phyloP scores from a whole-genome alignment of 2,888 invertebrate genomes.

The Chrysotoxum bicinctum region DNA sequence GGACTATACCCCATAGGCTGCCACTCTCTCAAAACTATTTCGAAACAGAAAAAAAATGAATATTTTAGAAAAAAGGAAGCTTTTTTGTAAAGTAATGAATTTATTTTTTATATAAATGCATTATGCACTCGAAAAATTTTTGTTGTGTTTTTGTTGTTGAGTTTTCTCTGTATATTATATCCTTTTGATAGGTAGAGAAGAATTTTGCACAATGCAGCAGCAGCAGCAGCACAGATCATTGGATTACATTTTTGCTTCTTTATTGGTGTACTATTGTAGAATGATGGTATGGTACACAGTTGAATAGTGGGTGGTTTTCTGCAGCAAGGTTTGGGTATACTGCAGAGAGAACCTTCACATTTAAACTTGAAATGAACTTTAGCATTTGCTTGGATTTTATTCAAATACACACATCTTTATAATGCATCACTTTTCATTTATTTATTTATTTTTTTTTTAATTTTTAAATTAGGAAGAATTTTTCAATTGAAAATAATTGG shows the following conservation, averaged over 20 bases:
- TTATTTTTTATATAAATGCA: constrained; percentile 13
- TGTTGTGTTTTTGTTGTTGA: constrained; percentile 7
- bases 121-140: constrained; percentile 31
- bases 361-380: constrained; percentile 61
- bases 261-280: constrained; percentile 40
- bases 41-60: constrained; percentile 14
- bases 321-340: constrained; percentile 36
- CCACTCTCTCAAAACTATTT: constrained; percentile 34
- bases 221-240: constrained; percentile 59
- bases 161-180: constrained; percentile 48
- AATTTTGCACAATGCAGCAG: constrained; percentile 60
- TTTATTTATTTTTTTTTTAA: neutral
- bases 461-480: neutral
- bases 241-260: constrained; percentile 56
- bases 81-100: constrained; percentile 56
- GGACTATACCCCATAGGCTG: constrained; percentile 5
- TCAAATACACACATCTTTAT: constrained; percentile 36
- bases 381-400: constrained; percentile 49
- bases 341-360: constrained; percentile 63
- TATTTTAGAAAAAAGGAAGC: constrained; percentile 31
- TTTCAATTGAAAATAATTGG: neutral
- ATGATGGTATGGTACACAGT: constrained; percentile 40
- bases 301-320: constrained; percentile 51
- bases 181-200: constrained; percentile 59
- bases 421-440: constrained; percentile 20